phyloP scores from a whole-genome alignment of 92 coral and sea anemone genomes.

The Chrysogorgia sp. region DNA sequence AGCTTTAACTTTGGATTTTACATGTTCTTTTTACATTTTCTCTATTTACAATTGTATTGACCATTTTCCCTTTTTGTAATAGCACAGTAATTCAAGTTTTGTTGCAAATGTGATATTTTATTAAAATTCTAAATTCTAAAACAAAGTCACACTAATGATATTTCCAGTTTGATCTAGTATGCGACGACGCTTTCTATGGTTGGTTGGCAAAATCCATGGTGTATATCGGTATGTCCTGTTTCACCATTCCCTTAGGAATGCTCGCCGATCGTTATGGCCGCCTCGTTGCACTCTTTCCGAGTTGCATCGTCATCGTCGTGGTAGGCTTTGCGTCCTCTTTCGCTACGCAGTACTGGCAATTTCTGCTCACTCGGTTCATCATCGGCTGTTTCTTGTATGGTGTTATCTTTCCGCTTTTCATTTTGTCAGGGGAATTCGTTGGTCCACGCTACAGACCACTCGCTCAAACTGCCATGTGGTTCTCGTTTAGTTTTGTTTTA shows the following conservation, averaged over 20 bases:
- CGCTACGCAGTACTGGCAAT: constrained; percentile 71
- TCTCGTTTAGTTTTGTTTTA: constrained; percentile 69
- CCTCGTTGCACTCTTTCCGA: constrained; percentile 75
- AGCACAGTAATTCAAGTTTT: no score
- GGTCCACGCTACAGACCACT: constrained; percentile 87
- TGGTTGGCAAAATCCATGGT: constrained; percentile 87
- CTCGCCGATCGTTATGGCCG: constrained; percentile 94
- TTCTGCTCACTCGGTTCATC: constrained; percentile 71
- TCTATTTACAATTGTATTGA: no score
- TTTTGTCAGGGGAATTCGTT: constrained; percentile 93
- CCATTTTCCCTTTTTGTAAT: no score
- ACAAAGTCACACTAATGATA: no score
- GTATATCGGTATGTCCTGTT: constrained; percentile 86
- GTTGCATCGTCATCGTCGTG: constrained; percentile 64
- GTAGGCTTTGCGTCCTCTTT: constrained; percentile 79
- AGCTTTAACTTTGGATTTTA: no score
- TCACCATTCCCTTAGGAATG: constrained; percentile 79
- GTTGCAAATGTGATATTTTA: no score
- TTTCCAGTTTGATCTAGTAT: constrained; percentile 88
- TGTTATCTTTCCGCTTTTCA: constrained; percentile 76
- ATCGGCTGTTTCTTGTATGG: constrained; percentile 92
- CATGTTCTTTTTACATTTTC: no score
- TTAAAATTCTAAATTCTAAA: no score
- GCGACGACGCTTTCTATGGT: constrained; percentile 80
- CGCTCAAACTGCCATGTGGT: constrained; percentile 86